Conservation (phyloP, 2,888 invertebrate species). For the Drosophila kuntzei region DNA sequence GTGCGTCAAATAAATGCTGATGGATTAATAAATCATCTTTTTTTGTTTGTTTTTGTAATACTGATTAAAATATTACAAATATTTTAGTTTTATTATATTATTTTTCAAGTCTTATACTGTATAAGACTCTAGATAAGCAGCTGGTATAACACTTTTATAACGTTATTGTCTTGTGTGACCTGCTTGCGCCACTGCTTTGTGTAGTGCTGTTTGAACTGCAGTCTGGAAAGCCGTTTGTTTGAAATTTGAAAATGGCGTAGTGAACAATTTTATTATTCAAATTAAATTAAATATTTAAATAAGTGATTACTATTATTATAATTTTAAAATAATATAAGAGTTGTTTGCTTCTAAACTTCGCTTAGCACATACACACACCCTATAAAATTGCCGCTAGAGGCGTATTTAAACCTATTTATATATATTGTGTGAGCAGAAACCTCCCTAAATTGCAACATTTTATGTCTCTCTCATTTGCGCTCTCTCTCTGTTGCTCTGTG, state of each 20-base stretch:
- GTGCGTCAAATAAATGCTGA: too few species aligned
- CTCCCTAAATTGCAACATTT: not conserved
- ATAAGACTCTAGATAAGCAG: not conserved
- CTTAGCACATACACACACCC: slow-evolving; percentile 1
- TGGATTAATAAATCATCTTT: too few species aligned
- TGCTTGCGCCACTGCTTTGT: too few species aligned
- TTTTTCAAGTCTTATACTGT: not conserved
- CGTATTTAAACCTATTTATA: not conserved
- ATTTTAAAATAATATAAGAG: too few species aligned
- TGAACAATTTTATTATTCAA: too few species aligned
- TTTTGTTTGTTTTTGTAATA: too few species aligned
- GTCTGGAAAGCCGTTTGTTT: not conserved
- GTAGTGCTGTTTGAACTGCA: not conserved
- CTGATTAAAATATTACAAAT: too few species aligned
- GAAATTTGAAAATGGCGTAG: not conserved
- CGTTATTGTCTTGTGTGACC: too few species aligned
- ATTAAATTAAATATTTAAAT: too few species aligned
- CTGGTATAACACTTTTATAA: not conserved
- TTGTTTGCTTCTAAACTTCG: too few species aligned
- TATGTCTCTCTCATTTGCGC: not conserved
- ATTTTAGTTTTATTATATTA: too few species aligned
- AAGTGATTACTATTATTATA: too few species aligned
- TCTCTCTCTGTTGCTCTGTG: not conserved
- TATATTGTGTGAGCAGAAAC: not conserved
- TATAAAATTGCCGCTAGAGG: not conserved